Percentiles rank a stretch among this genome's conserved stretches.
Conservation (phyloP, 1,140 invertebrate genomes). For the Eurytemora carolleeae region DNA sequence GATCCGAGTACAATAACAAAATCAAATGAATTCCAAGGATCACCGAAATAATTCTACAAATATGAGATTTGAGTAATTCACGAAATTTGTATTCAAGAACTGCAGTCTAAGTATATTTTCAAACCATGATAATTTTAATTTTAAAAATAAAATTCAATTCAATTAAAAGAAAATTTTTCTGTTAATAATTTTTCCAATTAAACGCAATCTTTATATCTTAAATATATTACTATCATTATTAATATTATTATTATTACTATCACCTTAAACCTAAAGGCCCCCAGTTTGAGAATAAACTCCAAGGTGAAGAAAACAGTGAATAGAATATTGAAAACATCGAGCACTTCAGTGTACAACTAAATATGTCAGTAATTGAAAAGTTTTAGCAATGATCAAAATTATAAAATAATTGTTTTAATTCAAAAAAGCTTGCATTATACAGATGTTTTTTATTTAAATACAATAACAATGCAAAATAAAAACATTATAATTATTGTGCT, state of each 20-base stretch:
- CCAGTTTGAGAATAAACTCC: constrained; percentile 94
- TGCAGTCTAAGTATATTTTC: too few species aligned
- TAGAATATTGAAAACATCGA: constrained; percentile 90
- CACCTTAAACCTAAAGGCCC: constrained; percentile 97
- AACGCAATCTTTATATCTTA: background rate
- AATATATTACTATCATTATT: constrained; percentile 3
- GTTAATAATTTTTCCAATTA: too few species aligned
- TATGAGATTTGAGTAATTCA: too few species aligned
- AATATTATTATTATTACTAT: constrained; percentile 11
- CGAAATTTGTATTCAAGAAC: too few species aligned
- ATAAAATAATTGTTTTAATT: too few species aligned
- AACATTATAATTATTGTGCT: too few species aligned
- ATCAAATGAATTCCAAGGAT: constrained; percentile 99
- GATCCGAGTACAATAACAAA: constrained; percentile 91
- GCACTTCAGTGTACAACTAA: constrained; percentile 47
- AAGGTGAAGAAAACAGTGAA: constrained; percentile 94
- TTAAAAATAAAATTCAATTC: constrained; percentile 62
- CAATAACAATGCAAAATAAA: too few species aligned
- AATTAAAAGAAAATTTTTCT: constrained; percentile 83
- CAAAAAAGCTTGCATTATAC: too few species aligned
- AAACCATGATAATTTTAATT: constrained; percentile 92
- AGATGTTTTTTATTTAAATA: too few species aligned
- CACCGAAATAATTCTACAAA: constrained; percentile 89
- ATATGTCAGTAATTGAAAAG: too few species aligned
- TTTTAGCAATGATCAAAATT: too few species aligned